Evolutionary conservation across 1,140 invertebrate species (phyloP).

Genomic region (Drosophila biarmipes): DNA sequence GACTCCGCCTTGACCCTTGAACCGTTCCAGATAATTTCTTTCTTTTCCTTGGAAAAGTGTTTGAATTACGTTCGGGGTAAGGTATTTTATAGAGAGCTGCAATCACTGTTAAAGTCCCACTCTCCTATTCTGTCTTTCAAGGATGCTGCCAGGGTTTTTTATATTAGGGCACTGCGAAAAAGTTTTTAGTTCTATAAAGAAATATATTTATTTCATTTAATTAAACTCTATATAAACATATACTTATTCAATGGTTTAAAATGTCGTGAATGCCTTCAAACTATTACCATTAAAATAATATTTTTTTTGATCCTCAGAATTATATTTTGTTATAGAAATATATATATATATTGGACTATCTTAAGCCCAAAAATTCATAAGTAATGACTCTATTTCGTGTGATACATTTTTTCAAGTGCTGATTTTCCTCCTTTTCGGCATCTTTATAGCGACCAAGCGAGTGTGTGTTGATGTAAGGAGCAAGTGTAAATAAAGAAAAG

Average conservation of each 20-base stretch:
- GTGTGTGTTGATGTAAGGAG: conserved; percentile 58
- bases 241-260: too few species aligned
- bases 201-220: too few species aligned
- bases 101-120: conserved; percentile 3
- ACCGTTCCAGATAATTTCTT: conserved; percentile 29
- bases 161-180: neutral
- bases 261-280: too few species aligned
- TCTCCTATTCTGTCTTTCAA: neutral
- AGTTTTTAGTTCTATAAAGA: too few species aligned
- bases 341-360: neutral
- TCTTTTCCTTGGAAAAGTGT: conserved; percentile 12
- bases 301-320: too few species aligned
- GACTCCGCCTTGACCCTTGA: conserved; percentile 11
- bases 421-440: conserved; percentile 3
- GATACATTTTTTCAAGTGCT: neutral
- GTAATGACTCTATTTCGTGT: neutral
- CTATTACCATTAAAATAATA: too few species aligned
- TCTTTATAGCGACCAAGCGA: conserved; percentile 11
- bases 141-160: neutral
- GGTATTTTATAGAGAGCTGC: conserved; percentile 9
- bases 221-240: too few species aligned
- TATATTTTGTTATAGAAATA: too few species aligned
- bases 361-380: too few species aligned
- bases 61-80: conserved; percentile 11
- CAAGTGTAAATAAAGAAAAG: conserved; percentile 73